Base-by-base conservation (phyloP, 2,888 invertebrate genomes). In the Candidula unifasciata region DNA sequence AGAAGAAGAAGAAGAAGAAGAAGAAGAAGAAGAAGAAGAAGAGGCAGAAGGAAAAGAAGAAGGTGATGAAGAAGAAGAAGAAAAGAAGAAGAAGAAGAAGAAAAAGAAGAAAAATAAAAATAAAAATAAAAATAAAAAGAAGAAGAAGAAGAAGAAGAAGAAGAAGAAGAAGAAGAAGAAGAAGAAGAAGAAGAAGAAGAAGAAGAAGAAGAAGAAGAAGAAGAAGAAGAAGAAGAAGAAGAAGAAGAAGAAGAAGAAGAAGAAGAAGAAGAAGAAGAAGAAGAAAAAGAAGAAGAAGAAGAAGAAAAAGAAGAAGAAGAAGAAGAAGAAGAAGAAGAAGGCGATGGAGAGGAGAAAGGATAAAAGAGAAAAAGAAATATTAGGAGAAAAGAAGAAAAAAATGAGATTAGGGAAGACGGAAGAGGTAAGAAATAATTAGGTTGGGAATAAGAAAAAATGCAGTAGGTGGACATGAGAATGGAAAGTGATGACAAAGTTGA, bases 41-140 rank as follows among this genome's bases (percentile, higher is more conserved):
- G 60, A 60, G 18, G 21, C 57, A 54, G n/a, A n/a, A 21, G 18
- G 18, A 6, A 5, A 60, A 60, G n/a, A n/a, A 60, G n/a, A 60
- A 60, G 21, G 16, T 3, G n/a, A 60, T 10, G 24, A 60, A n/a
- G 60, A 24, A n/a, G n/a, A n/a, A n/a, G 60, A 60, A 60, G n/a
- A 54, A 54, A 60, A 24, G 60, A 60, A n/a, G 60, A 60, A 60
- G 60, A 60, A n/a, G 60, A n/a, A n/a, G n/a, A 60, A n/a, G 60
- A n/a, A 60, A 16, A 60, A 24, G n/a, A 60, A n/a, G n/a, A n/a
- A 54, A 54, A 18, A 18, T 54, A 18, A 54, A 18, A 54, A 16
- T 16, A 54, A 18, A 18, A 16, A 54, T 16, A 10, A 10, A 16
- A 54, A 54, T 54, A 18, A 60, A 16, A 60, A 21, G n/a, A n/a